Evolutionary conservation across 1,140 invertebrate species (phyloP).

Genomic region (Drosophila ogumai): DNA sequence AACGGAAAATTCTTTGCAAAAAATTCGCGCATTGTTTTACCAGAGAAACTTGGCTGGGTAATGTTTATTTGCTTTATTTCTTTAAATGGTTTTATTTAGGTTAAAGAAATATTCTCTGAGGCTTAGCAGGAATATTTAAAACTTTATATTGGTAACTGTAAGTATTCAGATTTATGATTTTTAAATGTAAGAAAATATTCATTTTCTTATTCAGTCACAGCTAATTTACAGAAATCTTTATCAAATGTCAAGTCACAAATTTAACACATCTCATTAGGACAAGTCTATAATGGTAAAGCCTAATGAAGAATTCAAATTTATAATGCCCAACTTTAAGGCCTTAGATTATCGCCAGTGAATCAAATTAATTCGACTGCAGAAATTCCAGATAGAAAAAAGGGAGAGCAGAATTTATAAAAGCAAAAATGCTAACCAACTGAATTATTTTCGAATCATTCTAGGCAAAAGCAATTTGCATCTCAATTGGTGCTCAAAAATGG

Average conservation of each 20-base stretch:
- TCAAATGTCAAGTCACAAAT: neutral
- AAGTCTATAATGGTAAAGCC: neutral
- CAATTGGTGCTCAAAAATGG: constrained; percentile 66
- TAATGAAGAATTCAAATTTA: constrained; percentile 32
- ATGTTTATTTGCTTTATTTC: neutral
- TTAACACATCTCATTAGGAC: neutral
- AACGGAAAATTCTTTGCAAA: constrained; percentile 17
- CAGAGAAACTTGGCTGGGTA: neutral
- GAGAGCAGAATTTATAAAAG: constrained; percentile 23
- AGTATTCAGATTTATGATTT: too few species aligned
- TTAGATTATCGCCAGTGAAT: constrained; percentile 62
- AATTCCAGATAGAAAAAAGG: constrained; percentile 21
- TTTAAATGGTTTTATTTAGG: neutral
- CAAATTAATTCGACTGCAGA: constrained; percentile 61
- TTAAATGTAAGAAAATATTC: neutral
- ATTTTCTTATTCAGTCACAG: neutral
- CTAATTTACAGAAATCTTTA: neutral
- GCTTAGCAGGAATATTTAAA: neutral
- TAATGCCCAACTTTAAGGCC: constrained; percentile 19
- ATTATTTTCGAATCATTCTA: constrained; percentile 80
- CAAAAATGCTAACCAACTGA: constrained; percentile 64
- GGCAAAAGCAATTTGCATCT: constrained; percentile 79
- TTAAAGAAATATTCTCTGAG: neutral
- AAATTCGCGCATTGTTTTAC: constrained; percentile 14
- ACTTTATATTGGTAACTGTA: too few species aligned